Base-by-base conservation (phyloP, 2,888 invertebrate genomes). In the Opisthograptis luteolata region DNA sequence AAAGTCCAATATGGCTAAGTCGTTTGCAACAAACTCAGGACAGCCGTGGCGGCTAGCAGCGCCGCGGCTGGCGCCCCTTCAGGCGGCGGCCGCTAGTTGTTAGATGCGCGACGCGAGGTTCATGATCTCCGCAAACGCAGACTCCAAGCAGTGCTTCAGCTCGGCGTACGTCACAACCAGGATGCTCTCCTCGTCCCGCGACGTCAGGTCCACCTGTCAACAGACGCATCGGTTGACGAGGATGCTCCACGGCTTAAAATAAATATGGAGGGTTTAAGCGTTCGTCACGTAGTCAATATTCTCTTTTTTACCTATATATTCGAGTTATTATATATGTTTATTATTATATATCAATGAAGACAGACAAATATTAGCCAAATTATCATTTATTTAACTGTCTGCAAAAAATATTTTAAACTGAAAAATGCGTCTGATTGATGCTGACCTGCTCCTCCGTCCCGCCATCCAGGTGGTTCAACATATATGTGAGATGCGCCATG, bases 101-200 rank as follows among this genome's bases (percentile, higher is more conserved):
- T 52, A 68, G 65, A 7, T 63, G 49, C 8, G 35, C 54, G 1
- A 45, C 55, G 34, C 76, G 82, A 8, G 92, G 88, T 39, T 91
- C 81, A 91, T 91, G 65, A 97, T 91, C 84, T 99, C 98, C 40
- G 94, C 93, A 91, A 98, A 98, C 30, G 98, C 96, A 74, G 96
- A 94, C 80, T 98, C 97, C 73, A 99, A 93, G 89, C 98, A 98
- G 76, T 96, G 96, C 86, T 98, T 98, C 72, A 99, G 92, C 84
- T 99, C 99, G 13, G 96, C 95, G 84, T 97, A 99, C 55, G 97
- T 96, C 56, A 99, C 98, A 57, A 99, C 97, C 67, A 99, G 92
- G 55, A 99, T 95, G 84, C 98, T 99, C 83, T 98, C 97, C 84
- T 98, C 98, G 84, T 99, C 99, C 56, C 98, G 94, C 1, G 99